Evolutionary conservation across 23 tunicate genomes (phyloP), one percentile per base, ranked within the genome.

Genomic region (Styela plicata): DNA sequence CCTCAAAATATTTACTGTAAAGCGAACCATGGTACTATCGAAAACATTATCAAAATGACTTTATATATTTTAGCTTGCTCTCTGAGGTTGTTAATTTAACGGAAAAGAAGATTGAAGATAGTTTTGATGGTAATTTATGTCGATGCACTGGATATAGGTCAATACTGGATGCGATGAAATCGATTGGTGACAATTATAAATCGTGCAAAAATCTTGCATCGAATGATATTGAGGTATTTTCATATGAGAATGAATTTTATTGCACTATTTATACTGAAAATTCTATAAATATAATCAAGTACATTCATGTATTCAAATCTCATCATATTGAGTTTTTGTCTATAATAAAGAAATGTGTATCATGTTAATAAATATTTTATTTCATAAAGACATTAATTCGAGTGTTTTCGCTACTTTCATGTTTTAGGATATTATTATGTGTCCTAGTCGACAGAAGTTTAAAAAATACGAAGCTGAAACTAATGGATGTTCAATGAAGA

Each of bases 111-210:
- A 79, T 91, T 64, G 97, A 83, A 78, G 91, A 83, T 44, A 70
- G 78, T 63, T 92, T 92, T 80, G 97, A 92, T 87, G 97, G 97
- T 31, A 80, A 92, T 69, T 67, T 92, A 16, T 92, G 97, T 64
- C 89, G 97, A 2, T 91, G 97, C 64, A 91, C 97, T 13, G 97
- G 97, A 10, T 91, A 87, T 53, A 79, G 91, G 29, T 64, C 97
- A 5, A 86, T 91, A 16, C 68, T 91, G 25, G 97, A 91, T 91
- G 97, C 97, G 1, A 83, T 85, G 88, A 91, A 91, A 74, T 78
- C 64, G 5, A 82, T 90, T 76, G 96, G 90, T 52, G 68, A 37
- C 2, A 87, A 86, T 76, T 89, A 89, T 36, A 86, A 85, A 63
- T 83, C 87, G 1, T 62, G 71, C 24, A 63, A 83, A 63, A 22